These are phyloP conservation scores for Etheostoma cragini DNA, from an alignment of 2,113 vertebrate species.

Conservation along the genomic window DNA sequence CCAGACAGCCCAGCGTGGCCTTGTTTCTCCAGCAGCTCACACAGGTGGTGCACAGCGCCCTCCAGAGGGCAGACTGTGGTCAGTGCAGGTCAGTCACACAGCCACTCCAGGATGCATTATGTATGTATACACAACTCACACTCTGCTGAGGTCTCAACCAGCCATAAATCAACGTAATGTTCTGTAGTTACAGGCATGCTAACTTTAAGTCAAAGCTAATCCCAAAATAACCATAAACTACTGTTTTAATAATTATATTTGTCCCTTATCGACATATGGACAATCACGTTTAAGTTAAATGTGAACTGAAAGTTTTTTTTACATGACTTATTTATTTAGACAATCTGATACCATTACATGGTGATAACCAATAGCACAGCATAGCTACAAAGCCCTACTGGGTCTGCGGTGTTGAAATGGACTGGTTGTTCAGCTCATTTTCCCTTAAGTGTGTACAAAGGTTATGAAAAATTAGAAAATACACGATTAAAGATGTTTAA, in stretches of 20 bases:
- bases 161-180: neutral
- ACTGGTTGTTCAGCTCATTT: neutral
- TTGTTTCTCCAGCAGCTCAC: conserved; percentile 84
- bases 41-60: conserved; percentile 79
- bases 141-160: neutral
- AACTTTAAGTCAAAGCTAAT: neutral
- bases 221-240: no score
- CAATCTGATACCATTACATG: neutral
- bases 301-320: neutral
- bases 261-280: neutral
- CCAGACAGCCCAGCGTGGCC: conserved; percentile 85
- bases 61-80: conserved; percentile 66
- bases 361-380: neutral
- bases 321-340: neutral
- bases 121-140: neutral
- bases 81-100: conserved; percentile 68
- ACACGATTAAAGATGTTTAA: neutral
- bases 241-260: neutral
- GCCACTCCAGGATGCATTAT: neutral
- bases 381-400: neutral
- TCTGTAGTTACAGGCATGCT: neutral
- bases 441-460: neutral
- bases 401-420: neutral
- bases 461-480: neutral
- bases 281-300: neutral